Base-by-base conservation (phyloP, 2,888 invertebrate genomes). In the Poecilus cupreus region DNA sequence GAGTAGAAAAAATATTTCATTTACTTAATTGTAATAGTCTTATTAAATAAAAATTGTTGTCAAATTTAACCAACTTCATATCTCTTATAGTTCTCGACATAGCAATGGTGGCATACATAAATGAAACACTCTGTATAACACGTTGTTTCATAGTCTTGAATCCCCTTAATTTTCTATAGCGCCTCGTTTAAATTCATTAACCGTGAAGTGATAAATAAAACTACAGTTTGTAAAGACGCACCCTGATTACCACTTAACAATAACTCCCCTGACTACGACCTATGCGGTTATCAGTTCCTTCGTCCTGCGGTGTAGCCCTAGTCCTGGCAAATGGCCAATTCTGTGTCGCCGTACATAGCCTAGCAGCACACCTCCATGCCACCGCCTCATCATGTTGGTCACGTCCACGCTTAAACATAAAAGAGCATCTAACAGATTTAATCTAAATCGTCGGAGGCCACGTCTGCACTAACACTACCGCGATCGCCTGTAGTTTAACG, bases 311-410 rank as follows among this genome's bases (percentile, higher is more conserved):
- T 22, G 49, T 8, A 46, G 11, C 13, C 26, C 43, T 54, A 57
- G 11, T 24, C 26, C 43, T 54, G 76, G 37, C 57, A 76, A 76
- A 76, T 76, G 57, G 57, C 60, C 76, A 76, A 76, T 76, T 76
- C 76, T 57, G 57, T 57, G 57, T 6, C 4, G 13, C 18, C 32
- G 32, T 8, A 32, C 4, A 32, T 32, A 32, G 4, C 32, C 32
- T 32, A 32, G 32, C 32, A 32, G 32, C 32, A 32, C 16, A 11
- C 5, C 18, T 4, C 1, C 20, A 1, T 11, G 4, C 26, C 24
- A 26, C 10, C 8, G 13, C 39, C 11, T 20, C 20, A 18, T 16
- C 46, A 13, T 18, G 13, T 39, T 13, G 51, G 74, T 74, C 74
- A 74, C 74, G 74, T 74, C 18, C 26, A 20, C 26, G 10, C 49